A percentile compares a stretch with the other conserved stretches of the same genome.
Evolutionary conservation across 2,888 invertebrate species (phyloP).

Genomic region (Alitta virens): DNA sequence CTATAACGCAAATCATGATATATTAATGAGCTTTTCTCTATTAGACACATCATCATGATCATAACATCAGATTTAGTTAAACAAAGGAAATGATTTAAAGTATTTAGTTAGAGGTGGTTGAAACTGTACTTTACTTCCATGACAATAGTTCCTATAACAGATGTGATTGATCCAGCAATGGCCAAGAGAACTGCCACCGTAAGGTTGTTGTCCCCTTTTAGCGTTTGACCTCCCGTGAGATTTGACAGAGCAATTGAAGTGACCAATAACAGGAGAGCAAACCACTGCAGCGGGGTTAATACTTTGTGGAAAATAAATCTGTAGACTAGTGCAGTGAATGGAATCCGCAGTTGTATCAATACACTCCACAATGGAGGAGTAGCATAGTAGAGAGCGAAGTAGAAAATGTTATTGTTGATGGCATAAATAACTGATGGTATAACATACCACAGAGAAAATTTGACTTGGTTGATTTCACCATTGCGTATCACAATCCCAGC

Average conservation of each 20-base stretch:
- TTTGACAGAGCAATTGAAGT: constrained; percentile 21
- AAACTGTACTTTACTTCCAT: constrained; percentile 27
- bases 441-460: constrained; percentile 19
- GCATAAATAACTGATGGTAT: constrained; percentile 24
- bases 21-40: too few species aligned
- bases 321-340: constrained; percentile 26
- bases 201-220: constrained; percentile 7
- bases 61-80: too few species aligned
- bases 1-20: too few species aligned
- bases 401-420: constrained; percentile 26
- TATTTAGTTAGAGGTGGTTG: too few species aligned
- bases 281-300: constrained; percentile 20
- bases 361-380: constrained; percentile 27
- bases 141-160: constrained; percentile 15
- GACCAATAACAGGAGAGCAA: constrained; percentile 21
- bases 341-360: constrained; percentile 22
- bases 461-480: constrained; percentile 5
- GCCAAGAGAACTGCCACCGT: constrained; percentile 13
- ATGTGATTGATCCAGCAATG: constrained; percentile 11
- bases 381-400: constrained; percentile 18
- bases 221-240: constrained; percentile 11
- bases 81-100: too few species aligned
- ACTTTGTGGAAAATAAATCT: constrained; percentile 21
- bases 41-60: too few species aligned
- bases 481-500: constrained; percentile 3